Conservation (phyloP, 2,888 invertebrate genomes). For the Eilema griseolum region DNA sequence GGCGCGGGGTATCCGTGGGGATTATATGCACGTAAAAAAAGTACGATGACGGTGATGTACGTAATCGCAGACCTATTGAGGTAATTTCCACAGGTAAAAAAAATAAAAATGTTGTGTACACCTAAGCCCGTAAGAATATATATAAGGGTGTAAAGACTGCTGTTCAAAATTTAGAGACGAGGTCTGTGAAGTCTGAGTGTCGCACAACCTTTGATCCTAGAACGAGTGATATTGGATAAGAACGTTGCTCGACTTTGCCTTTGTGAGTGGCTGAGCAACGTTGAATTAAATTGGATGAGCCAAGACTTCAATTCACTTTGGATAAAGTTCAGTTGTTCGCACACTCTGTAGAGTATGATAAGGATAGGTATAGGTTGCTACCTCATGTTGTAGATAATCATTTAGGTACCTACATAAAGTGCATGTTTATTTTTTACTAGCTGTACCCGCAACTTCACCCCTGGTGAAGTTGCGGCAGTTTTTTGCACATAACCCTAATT, state of each 20-base stretch:
- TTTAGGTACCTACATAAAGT: not conserved
- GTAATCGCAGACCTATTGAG: too few relatives aligned
- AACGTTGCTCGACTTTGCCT: conserved; percentile 20
- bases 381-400: not conserved
- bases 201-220: conserved; percentile 25
- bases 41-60: too few relatives aligned
- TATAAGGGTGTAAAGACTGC: conserved; percentile 22
- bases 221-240: conserved; percentile 29
- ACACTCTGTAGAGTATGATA: not conserved
- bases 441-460: too few relatives aligned
- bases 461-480: too few relatives aligned
- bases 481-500: too few relatives aligned
- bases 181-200: conserved; percentile 10
- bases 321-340: not conserved
- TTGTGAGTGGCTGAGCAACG: conserved; percentile 11
- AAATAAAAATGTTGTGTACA: too few relatives aligned
- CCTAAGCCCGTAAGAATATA: not conserved
- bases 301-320: not conserved
- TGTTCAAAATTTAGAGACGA: conserved; percentile 43
- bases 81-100: too few relatives aligned
- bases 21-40: too few relatives aligned
- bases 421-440: not conserved
- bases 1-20: too few relatives aligned
- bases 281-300: conserved; percentile 18
- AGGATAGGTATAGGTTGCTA: not conserved